These are phyloP conservation scores for Mactra quadrangularis DNA, from an alignment of 1,140 invertebrate genomes.

Conservation along the genomic window DNA sequence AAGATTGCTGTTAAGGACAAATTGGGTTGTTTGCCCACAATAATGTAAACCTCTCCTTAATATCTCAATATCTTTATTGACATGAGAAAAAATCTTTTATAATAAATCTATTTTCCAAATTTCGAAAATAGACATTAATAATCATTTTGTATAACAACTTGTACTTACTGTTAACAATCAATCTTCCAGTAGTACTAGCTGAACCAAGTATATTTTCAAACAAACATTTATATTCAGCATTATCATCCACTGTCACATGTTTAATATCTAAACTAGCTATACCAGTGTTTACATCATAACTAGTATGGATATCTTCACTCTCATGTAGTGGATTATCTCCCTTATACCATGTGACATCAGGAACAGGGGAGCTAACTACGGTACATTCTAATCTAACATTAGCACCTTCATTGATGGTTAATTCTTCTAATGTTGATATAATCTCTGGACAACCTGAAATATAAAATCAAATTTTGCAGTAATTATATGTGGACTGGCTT, in stretches of 20 bases:
- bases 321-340: conserved; percentile 58
- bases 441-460: conserved; percentile 73
- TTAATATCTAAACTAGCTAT: conserved; percentile 67
- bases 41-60: too few species aligned
- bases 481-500: too few species aligned
- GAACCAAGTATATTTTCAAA: conserved; percentile 70
- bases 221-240: conserved; percentile 70
- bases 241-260: conserved; percentile 56
- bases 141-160: too few species aligned
- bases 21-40: too few species aligned
- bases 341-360: conserved; percentile 72
- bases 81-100: too few species aligned
- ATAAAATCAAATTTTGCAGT: neutral
- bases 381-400: conserved; percentile 68
- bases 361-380: conserved; percentile 63
- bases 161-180: conserved; percentile 73
- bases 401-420: conserved; percentile 65
- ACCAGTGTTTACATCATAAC: conserved; percentile 67
- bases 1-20: too few species aligned
- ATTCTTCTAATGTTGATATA: conserved; percentile 67
- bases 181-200: conserved; percentile 67
- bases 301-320: conserved; percentile 33
- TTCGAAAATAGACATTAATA: too few species aligned
- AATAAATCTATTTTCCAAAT: too few species aligned
- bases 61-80: too few species aligned